Conservation (phyloP, 2,113 vertebrate genomes). For the Lycaon pictus region DNA sequence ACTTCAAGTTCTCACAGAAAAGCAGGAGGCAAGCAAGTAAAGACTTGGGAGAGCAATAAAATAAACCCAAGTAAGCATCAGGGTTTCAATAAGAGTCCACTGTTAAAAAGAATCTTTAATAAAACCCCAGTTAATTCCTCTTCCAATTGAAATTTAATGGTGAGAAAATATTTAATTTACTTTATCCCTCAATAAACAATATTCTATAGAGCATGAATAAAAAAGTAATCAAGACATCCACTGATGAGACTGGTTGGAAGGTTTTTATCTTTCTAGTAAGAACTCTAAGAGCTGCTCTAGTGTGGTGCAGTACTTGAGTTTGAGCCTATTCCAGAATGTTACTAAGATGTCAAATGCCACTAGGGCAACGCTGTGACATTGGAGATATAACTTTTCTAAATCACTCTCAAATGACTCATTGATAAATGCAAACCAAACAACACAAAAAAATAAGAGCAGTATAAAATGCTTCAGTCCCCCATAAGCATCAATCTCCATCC, state of each 20-base stretch:
- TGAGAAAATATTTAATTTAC: neutral
- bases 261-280: neutral
- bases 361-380: neutral
- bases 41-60: neutral
- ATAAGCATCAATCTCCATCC: neutral
- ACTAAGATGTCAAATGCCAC: slow-evolving; percentile 53
- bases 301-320: neutral
- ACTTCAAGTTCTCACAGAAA: neutral
- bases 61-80: neutral
- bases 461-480: neutral
- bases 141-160: neutral
- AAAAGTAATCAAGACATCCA: neutral
- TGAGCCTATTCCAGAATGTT: neutral
- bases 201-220: neutral
- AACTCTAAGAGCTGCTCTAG: neutral
- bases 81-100: neutral
- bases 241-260: neutral
- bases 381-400: slow-evolving; percentile 33
- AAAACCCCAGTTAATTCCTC: neutral
- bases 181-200: neutral
- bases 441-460: neutral
- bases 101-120: neutral
- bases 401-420: neutral
- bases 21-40: neutral
- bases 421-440: slow-evolving; percentile 31